phyloP scores from a whole-genome alignment of 1,140 invertebrate species.

The Magallana angulata region DNA sequence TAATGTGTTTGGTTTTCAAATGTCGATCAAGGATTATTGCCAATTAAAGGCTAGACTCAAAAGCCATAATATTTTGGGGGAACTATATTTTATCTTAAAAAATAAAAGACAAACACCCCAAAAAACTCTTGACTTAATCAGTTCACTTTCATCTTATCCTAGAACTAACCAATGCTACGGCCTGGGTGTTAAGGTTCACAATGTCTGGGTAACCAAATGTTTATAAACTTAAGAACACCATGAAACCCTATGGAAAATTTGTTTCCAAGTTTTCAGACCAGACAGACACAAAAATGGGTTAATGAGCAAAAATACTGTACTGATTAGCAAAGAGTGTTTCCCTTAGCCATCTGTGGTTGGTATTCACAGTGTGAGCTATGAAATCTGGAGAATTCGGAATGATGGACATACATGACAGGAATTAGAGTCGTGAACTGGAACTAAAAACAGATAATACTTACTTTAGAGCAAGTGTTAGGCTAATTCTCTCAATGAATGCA shows the following conservation, averaged over 20 bases:
- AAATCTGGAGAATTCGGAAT: slow-evolving; percentile 10
- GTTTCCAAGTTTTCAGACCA: background rate
- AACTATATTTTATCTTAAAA: too few relatives aligned
- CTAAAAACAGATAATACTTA: background rate
- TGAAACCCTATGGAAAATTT: background rate
- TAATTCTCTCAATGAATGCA: background rate
- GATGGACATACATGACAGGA: slow-evolving; percentile 15
- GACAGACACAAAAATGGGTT: slow-evolving; percentile 17
- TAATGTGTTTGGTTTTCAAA: too few relatives aligned
- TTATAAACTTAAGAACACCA: too few relatives aligned
- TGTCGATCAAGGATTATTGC: too few relatives aligned
- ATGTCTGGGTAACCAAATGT: background rate
- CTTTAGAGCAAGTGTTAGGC: background rate
- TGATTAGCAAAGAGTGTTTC: background rate
- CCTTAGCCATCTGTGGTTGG: slow-evolving; percentile 15
- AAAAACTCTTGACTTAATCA: too few relatives aligned
- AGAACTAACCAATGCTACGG: too few relatives aligned
- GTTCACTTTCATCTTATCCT: too few relatives aligned
- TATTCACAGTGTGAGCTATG: background rate
- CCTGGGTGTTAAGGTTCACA: too few relatives aligned
- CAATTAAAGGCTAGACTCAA: too few relatives aligned
- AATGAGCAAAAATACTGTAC: background rate
- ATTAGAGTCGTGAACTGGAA: background rate
- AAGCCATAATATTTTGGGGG: too few relatives aligned
- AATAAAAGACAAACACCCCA: too few relatives aligned